Evolutionary conservation across 1,140 invertebrate genomes (phyloP), one percentile per base, ranked within the genome.

Genomic region (Platyscapa corneri): DNA sequence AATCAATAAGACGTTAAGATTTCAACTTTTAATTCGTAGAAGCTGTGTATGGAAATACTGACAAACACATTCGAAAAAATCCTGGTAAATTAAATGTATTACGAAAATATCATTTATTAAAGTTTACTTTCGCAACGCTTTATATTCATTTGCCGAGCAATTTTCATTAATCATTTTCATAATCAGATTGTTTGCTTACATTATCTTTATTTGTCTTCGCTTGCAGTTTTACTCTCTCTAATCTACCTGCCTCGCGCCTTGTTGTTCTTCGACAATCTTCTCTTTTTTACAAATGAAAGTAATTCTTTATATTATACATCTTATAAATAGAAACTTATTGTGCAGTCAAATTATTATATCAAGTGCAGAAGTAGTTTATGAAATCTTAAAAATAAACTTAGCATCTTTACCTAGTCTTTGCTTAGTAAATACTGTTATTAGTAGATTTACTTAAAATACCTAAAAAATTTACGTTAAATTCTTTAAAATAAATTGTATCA

Each of bases 91-190:
- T 70, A 1, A 37, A 32, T 70, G 34, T 70, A 37, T 70, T 37
- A 70, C 3, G 27, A 65, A 30, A 65, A 65, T 16, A 65, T 65
- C 64, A 65, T n/a, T 6, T 16, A 53, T 53, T 53, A 53, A 53
- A 53, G 49, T 53, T 53, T 53, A 53, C 27, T 32, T 65, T 70
- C 30, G 12, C 34, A 37, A 20, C 3, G 30, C 65, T 34, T 20
- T 70, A 20, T 70, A 18, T 34, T 60, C 20, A 27, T 70, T n/a
- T 70, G 32, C 32, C 18, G 14, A 70, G 65, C 30, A 70, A 70
- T 70, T 70, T 34, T 70, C 65, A 70, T 70, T 70, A 70, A 34
- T 37, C 65, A 34, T 70, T 70, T 70, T 70, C 65, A 70, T 70
- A 70, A 70, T 5, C n/a, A 70, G 12, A 70, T 70, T 70, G 14